Conservation (phyloP, 2,113 vertebrate genomes). For the Morone chrysops region DNA sequence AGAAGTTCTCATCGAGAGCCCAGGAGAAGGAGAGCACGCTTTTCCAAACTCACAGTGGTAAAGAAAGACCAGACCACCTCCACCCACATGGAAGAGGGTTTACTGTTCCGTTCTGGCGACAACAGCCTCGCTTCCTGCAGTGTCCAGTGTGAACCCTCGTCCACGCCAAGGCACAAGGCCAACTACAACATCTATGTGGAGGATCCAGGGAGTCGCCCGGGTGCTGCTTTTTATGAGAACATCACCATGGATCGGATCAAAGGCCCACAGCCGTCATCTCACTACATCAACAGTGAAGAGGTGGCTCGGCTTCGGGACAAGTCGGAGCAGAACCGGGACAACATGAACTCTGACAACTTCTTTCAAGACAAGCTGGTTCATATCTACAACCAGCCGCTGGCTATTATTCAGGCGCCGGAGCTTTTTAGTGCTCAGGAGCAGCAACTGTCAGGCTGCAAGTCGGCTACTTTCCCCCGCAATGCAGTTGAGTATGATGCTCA, state of each 20-base stretch:
- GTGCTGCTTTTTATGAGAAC: constrained; percentile 77
- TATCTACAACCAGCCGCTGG: constrained; percentile 90
- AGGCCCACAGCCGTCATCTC: constrained; percentile 74
- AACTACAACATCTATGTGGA: constrained; percentile 93
- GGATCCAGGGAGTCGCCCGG: constrained; percentile 81
- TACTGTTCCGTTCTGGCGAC: constrained; percentile 85
- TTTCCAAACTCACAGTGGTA: constrained; percentile 88
- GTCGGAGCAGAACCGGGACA: constrained; percentile 82
- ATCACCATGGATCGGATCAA: constrained; percentile 70
- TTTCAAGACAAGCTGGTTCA: constrained; percentile 91
- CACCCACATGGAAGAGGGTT: constrained; percentile 90
- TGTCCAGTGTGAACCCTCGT: constrained; percentile 82
- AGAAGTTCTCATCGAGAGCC: constrained; percentile 85
- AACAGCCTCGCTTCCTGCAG: constrained; percentile 83
- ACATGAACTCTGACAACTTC: constrained; percentile 82
- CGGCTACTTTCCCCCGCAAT: constrained; percentile 91
- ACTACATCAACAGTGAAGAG: constrained; percentile 82
- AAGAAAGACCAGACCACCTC: constrained; percentile 97
- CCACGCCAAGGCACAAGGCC: constrained; percentile 86
- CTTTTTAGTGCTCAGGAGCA: constrained; percentile 88
- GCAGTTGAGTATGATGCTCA: constrained; percentile 84
- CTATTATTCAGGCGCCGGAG: constrained; percentile 90
- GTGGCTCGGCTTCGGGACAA: constrained; percentile 78
- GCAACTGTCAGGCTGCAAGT: constrained; percentile 84
- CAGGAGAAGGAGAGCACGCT: constrained; percentile 84